These are phyloP conservation scores for Menura novaehollandiae DNA, from an alignment of 2,113 vertebrate genomes.

Conservation along the genomic window DNA sequence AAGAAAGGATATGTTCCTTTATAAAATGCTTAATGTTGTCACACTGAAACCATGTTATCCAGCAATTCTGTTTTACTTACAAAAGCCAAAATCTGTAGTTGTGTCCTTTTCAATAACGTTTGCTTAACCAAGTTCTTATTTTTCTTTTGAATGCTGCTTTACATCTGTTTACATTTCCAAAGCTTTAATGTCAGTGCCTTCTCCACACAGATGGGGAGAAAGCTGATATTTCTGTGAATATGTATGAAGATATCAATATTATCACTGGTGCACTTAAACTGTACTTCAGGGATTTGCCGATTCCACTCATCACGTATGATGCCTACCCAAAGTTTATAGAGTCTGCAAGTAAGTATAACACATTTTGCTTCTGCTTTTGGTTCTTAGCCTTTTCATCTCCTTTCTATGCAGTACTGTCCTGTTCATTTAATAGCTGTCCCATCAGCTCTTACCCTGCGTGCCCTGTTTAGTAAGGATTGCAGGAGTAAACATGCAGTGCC, in stretches of 20 bases:
- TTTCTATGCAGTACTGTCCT: background rate
- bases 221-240: constrained; percentile 93
- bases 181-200: constrained; percentile 38
- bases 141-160: background rate
- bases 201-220: constrained; percentile 90
- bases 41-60: background rate
- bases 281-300: constrained; percentile 99
- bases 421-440: background rate
- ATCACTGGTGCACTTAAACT: constrained; percentile 98
- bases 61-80: background rate
- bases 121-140: background rate
- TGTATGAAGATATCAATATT: constrained; percentile 99
- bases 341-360: constrained; percentile 85
- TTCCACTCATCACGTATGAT: constrained; percentile 96
- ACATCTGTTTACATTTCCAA: background rate
- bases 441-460: background rate
- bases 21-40: background rate
- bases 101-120: background rate
- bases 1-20: background rate
- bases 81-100: background rate
- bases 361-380: background rate
- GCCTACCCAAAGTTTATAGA: constrained; percentile 98
- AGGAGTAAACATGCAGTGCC: background rate
- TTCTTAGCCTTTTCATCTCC: background rate
- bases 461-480: background rate